phyloP scores from a whole-genome alignment of 1,140 invertebrate species.

The Gyrodactylus salaris region DNA sequence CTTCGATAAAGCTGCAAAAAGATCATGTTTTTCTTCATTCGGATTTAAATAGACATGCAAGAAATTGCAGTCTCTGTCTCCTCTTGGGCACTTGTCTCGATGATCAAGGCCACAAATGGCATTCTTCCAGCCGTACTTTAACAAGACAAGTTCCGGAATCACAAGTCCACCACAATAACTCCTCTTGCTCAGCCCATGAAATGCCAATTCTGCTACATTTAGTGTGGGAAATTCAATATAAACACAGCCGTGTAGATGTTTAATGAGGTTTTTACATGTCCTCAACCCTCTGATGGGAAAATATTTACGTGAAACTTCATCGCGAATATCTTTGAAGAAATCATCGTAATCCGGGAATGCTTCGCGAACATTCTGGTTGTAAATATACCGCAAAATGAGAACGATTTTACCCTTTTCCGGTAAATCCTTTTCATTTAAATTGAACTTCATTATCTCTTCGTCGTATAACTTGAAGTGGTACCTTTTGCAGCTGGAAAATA shows the following conservation, averaged over 20 bases:
- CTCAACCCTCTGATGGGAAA: neutral
- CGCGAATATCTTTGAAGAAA: neutral
- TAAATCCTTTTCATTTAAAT: neutral
- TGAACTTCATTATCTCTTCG: neutral
- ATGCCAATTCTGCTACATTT: neutral
- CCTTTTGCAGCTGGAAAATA: neutral
- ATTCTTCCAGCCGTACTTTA: neutral
- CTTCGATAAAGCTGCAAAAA: neutral
- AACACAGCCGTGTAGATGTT: neutral
- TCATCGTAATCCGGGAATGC: neutral
- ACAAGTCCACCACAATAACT: neutral
- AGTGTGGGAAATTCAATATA: neutral
- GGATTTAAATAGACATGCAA: neutral
- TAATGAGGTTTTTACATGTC: neutral
- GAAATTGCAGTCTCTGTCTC: neutral
- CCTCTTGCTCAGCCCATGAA: neutral
- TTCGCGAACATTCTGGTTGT: neutral
- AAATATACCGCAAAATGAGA: neutral
- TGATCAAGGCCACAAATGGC: neutral
- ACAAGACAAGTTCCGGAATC: neutral
- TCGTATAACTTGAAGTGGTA: neutral
- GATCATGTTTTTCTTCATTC: neutral
- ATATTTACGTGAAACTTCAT: neutral
- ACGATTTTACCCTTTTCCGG: neutral
- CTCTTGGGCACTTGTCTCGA: neutral